phyloP scores from a whole-genome alignment of 2,113 vertebrate species.

The Rhinoderma darwinii region DNA sequence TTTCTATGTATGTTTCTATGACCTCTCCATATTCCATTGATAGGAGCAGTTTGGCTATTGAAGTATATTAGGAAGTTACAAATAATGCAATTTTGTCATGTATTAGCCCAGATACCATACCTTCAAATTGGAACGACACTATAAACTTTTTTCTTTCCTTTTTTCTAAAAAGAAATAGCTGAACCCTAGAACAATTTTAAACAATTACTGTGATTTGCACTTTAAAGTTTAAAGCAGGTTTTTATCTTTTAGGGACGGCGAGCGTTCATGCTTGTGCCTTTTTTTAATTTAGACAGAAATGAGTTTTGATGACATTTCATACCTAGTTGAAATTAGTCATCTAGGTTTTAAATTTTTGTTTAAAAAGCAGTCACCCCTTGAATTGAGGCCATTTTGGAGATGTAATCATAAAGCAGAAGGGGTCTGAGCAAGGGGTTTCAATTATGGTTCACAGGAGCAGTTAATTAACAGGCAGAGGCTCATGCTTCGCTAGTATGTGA shows the following conservation, averaged over 20 bases:
- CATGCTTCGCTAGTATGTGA: conserved; percentile 24
- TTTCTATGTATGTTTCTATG: too few species aligned
- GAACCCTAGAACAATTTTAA: background rate
- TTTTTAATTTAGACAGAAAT: conserved; percentile 48
- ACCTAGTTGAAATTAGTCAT: conserved; percentile 45
- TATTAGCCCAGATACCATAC: too few species aligned
- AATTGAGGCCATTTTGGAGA: conserved; percentile 57
- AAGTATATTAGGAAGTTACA: too few species aligned
- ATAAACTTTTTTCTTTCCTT: too few species aligned
- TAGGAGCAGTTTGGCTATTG: too few species aligned
- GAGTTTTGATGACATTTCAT: conserved; percentile 55
- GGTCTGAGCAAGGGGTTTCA: conserved; percentile 52
- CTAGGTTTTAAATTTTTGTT: conserved; percentile 52
- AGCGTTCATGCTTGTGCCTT: background rate
- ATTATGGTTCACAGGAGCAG: conserved; percentile 58
- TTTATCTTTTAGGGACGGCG: background rate
- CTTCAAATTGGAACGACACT: too few species aligned
- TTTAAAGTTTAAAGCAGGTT: conserved; percentile 21
- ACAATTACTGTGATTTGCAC: background rate
- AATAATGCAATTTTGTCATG: too few species aligned
- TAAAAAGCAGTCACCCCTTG: conserved; percentile 58
- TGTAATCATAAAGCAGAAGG: conserved; percentile 57
- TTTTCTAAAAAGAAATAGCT: background rate
- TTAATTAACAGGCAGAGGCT: conserved; percentile 57
- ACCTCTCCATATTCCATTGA: too few species aligned